These are phyloP conservation scores for Botia kubotai DNA, from an alignment of 2,797 vertebrate genomes.

Conservation along the genomic window DNA sequence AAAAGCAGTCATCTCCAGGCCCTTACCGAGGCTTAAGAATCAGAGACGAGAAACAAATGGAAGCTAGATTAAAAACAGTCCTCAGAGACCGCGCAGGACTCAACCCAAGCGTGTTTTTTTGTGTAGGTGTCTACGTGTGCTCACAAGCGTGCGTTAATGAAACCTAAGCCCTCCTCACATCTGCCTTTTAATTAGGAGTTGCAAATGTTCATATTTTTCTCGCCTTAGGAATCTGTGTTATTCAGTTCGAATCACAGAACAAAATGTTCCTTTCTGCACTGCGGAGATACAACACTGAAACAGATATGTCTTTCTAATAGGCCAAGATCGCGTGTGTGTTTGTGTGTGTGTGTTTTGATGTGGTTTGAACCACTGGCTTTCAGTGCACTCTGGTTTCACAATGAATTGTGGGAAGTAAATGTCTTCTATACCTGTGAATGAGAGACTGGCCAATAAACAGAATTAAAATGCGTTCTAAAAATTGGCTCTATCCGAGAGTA, in stretches of 20 bases:
- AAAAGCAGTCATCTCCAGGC: conserved; percentile 35
- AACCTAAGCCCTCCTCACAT: background rate
- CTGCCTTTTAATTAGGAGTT: conserved; percentile 70
- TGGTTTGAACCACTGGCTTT: background rate
- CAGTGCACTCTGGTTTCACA: background rate
- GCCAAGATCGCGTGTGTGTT: conserved; percentile 8
- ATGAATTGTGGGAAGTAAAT: background rate
- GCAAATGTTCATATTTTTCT: conserved; percentile 59
- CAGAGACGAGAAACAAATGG: conserved; percentile 27
- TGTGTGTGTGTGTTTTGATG: background rate
- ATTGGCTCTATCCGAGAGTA: background rate
- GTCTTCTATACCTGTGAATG: background rate
- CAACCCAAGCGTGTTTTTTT: background rate
- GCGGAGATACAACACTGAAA: conserved; percentile 62
- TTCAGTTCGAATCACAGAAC: conserved; percentile 62
- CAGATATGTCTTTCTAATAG: conserved; percentile 57
- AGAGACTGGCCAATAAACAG: background rate
- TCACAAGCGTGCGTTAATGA: conserved; percentile 32
- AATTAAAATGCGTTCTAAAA: background rate
- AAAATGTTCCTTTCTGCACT: conserved; percentile 59
- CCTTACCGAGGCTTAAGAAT: conserved; percentile 28
- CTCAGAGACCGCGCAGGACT: background rate
- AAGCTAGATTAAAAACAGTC: background rate
- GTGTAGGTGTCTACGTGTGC: background rate
- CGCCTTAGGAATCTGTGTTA: conserved; percentile 63